Evolutionary conservation across 2,113 vertebrate species (phyloP), one percentile per base, ranked within the genome.

Genomic region (Apteryx owenii): DNA sequence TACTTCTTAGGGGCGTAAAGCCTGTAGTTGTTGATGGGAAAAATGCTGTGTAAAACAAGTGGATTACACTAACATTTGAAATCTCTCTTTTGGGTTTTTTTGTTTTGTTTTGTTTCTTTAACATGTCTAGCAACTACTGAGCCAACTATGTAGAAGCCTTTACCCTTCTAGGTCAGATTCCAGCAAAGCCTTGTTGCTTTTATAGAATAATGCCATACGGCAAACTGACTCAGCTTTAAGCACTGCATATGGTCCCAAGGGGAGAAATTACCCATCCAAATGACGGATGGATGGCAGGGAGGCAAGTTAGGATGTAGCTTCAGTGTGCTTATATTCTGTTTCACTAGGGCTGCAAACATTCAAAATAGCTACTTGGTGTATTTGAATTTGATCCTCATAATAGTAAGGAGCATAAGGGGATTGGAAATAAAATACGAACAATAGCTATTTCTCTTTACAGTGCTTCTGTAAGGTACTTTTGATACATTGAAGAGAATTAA

Each of bases 401-500:
- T 89, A 69, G 79, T 94, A 93, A 93, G 91, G 65, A 96, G 46
- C 90, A 72, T 70, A 58, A 88, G 93, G 73, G 89, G 85, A 88
- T 84, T 96, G 58, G 89, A 91, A 95, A 80, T 93, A 95, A 85
- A 95, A 87, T 81, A 92, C 93, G 96, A 97, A 96, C 96, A 97
- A 96, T 88, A 95, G 93, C 95, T 95, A 89, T 95, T 97, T 96
- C 93, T 96, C 91, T 94, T 95, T 93, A 92, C 2, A 1, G 86
- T 92, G 90, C 88, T 96, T 94, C 91, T 92, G 71, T 96, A 79
- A 90, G 95, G 82, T 90, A 93, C 72, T 94, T 94, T 46, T 88
- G 88, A 90, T 97, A 78, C 79, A 66, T 91, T 93, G 84, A 93
- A 88, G 64, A 77, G 94, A 93, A 95, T 95, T 93, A 93, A 97